Evolutionary conservation across 2,888 invertebrate species (phyloP).

Genomic region (Parasteatoda lunata): DNA sequence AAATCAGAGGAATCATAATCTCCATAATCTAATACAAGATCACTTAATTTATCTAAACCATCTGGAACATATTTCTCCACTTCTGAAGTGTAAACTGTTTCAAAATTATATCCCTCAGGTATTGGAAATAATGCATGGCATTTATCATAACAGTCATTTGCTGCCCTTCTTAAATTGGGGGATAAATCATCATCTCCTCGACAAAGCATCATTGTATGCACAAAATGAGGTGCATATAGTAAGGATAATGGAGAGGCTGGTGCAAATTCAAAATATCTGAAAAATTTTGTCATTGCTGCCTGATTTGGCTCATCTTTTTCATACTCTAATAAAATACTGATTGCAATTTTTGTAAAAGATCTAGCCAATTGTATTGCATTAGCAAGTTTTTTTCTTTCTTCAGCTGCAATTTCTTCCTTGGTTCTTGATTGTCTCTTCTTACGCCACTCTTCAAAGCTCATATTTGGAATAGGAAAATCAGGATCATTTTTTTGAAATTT

Average conservation of each 20-base stretch:
- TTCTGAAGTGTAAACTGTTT: conserved; percentile 39
- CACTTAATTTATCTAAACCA: neutral
- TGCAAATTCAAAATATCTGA: conserved; percentile 1
- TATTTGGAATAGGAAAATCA: neutral
- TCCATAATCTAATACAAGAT: conserved; percentile 14
- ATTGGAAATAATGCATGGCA: conserved; percentile 42
- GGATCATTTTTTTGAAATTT: neutral
- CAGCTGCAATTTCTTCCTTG: conserved; percentile 6
- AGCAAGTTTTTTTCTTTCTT: neutral
- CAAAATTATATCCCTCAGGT: conserved; percentile 47
- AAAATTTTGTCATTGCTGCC: conserved; percentile 6
- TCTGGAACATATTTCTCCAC: conserved; percentile 16
- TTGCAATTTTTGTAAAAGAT: neutral
- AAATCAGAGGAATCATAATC: conserved; percentile 11
- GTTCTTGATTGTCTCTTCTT: neutral
- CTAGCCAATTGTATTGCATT: neutral
- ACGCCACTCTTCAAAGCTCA: conserved; percentile 18
- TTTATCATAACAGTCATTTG: conserved; percentile 32
- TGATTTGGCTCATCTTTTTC: conserved; percentile 12
- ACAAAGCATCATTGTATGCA: conserved; percentile 31
- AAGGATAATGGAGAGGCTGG: conserved; percentile 11
- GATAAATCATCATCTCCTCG: conserved; percentile 13
- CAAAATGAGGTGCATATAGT: conserved; percentile 11
- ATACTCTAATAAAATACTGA: conserved; percentile 20
- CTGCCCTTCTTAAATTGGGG: neutral